phyloP scores from a whole-genome alignment of 2,888 invertebrate species.

The Frankliniella intonsa region DNA sequence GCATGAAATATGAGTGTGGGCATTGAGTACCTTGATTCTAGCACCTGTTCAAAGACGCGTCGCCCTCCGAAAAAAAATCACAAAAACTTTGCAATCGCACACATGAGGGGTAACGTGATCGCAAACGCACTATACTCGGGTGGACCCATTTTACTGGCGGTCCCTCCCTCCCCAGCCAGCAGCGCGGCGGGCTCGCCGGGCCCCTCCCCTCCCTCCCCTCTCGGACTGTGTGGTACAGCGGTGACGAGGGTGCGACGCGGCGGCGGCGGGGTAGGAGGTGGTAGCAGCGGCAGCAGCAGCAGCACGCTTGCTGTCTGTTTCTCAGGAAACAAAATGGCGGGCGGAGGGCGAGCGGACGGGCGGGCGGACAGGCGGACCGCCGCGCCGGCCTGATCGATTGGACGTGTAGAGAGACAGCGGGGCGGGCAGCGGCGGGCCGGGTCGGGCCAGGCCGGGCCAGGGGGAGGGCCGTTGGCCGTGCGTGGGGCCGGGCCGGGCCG shows the following conservation, averaged over 20 bases:
- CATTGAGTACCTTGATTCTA: no score
- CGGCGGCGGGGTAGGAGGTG: neutral
- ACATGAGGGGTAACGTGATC: no score
- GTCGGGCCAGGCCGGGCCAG: neutral
- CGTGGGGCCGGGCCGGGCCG: neutral
- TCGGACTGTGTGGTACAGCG: neutral
- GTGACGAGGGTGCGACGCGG: constrained; percentile 17
- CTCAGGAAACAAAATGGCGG: constrained; percentile 23
- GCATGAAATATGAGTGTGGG: no score
- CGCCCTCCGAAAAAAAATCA: no score
- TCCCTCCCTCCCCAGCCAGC: neutral
- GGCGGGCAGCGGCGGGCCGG: neutral
- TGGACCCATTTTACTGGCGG: neutral
- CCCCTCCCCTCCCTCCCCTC: neutral
- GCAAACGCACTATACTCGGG: neutral
- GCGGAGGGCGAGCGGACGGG: neutral
- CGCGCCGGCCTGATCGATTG: neutral
- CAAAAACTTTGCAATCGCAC: no score
- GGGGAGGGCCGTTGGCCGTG: neutral
- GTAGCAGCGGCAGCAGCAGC: neutral
- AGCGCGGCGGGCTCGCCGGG: neutral
- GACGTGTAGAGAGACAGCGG: neutral
- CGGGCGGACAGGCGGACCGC: neutral
- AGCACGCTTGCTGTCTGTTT: constrained; percentile 22
- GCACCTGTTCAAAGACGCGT: no score